phyloP scores from a whole-genome alignment of 2,888 invertebrate species.

The Idaea biselata region DNA sequence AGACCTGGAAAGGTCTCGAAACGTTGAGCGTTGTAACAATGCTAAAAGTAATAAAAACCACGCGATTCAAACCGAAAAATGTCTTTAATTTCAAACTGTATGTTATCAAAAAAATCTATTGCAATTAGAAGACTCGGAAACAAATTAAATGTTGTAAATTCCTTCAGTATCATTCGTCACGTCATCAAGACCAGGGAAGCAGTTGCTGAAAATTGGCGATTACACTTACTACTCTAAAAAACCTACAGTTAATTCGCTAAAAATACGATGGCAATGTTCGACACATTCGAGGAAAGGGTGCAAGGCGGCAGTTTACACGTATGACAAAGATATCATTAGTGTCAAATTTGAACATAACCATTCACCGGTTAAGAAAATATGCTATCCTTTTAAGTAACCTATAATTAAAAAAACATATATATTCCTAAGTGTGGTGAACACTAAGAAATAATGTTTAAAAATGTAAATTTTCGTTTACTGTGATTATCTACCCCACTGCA shows the following conservation, averaged over 20 bases:
- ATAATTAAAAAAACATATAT: too few species aligned
- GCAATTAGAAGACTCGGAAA: too few species aligned
- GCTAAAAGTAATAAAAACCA: too few species aligned
- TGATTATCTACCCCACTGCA: too few species aligned
- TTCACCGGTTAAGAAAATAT: background rate
- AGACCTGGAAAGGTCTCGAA: too few species aligned
- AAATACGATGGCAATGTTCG: background rate
- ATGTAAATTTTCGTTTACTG: too few species aligned
- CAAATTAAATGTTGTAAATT: background rate
- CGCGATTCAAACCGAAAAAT: too few species aligned
- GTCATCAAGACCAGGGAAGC: background rate
- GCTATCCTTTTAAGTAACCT: background rate
- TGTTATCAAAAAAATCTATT: too few species aligned
- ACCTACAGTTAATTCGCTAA: background rate
- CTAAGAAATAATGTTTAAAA: too few species aligned
- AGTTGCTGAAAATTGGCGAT: slow-evolving; percentile 11
- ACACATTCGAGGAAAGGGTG: background rate
- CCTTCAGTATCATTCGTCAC: background rate
- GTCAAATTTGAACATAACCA: background rate
- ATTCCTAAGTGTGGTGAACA: too few species aligned
- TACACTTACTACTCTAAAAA: slow-evolving; percentile 18
- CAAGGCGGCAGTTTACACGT: background rate
- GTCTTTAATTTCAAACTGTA: too few species aligned
- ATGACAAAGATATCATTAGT: slow-evolving; percentile 7
- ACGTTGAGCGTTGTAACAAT: too few species aligned